phyloP scores from a whole-genome alignment of 1,140 invertebrate species.

The Cydia splendana region DNA sequence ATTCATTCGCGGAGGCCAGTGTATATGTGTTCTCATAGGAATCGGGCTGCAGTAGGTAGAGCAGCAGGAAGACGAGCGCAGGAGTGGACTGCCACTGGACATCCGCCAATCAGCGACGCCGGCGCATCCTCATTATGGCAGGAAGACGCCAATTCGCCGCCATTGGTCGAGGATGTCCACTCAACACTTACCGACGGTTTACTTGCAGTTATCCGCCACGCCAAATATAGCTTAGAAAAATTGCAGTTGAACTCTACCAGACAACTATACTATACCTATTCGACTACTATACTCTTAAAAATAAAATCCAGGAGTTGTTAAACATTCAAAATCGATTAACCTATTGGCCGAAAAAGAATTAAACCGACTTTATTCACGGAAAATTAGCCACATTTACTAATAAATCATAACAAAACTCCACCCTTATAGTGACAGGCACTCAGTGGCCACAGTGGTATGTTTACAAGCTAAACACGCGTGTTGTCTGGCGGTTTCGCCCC shows the following conservation, averaged over 20 bases:
- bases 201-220: neutral
- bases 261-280: no score
- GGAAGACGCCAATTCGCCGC: constrained; percentile 32
- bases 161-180: neutral
- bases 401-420: neutral
- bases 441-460: neutral
- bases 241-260: neutral
- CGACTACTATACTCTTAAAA: no score
- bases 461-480: constrained; percentile 7
- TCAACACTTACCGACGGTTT: neutral
- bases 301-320: no score
- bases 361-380: neutral
- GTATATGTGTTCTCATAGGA: neutral
- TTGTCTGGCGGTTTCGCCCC: neutral
- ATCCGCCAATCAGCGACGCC: constrained; percentile 36
- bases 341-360: neutral
- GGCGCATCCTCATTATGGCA: constrained; percentile 37
- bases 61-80: neutral
- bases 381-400: neutral
- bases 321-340: neutral
- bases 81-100: constrained; percentile 28
- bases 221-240: neutral
- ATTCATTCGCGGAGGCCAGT: no score
- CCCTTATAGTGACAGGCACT: neutral
- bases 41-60: neutral